Base-by-base conservation (phyloP, 2,888 invertebrate species). In the Melanotus villosus region DNA sequence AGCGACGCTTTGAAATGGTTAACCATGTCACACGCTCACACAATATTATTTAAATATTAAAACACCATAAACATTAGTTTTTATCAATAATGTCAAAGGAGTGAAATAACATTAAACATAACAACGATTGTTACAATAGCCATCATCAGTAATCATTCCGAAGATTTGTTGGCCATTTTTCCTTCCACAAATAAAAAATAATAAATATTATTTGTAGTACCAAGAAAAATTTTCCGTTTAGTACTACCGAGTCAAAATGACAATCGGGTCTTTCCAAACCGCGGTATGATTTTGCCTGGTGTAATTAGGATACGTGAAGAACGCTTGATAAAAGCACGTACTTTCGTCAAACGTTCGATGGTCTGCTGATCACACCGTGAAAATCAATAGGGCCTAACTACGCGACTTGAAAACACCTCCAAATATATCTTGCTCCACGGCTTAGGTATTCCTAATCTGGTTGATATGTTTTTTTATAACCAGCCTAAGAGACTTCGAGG, bases 371-470 rank as follows among this genome's bases (percentile, higher is more conserved):
- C 62, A 67, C 68, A 74, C 68, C 70, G 69, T 63, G 72, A 77
- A 78, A 80, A 80, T 76, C 81, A 80, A 80, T 81, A 82, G 82
- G 82, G 82, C 82, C 82, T 81, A 75, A 74, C 75, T 79, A 79
- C 80, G 74, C 77, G 75, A 75, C 76, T 76, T 76, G 72, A 79
- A 80, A 76, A 72, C 62, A 66, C 72, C 68, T 45, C 18, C 45
- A 32, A n/a, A n/a, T 57, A 64, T 45, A 19, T 54, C 43, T 64
- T 41, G 38, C 14, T 47, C 47, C 23, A 41, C 30, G 23, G 30
- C 59, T n/a, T 59, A 57, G 56, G 62, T 68, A 43, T 36, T 68
- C 62, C 64, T 47, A 60, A 52, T 58, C 57, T 66, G 67, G 70
- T 64, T 71, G 71, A 71, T 71, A 71, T 71, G 68, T 68, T 65